These are phyloP conservation scores for Anoplophora glabripennis DNA, from an alignment of 1,140 invertebrate genomes.

Conservation along the genomic window DNA sequence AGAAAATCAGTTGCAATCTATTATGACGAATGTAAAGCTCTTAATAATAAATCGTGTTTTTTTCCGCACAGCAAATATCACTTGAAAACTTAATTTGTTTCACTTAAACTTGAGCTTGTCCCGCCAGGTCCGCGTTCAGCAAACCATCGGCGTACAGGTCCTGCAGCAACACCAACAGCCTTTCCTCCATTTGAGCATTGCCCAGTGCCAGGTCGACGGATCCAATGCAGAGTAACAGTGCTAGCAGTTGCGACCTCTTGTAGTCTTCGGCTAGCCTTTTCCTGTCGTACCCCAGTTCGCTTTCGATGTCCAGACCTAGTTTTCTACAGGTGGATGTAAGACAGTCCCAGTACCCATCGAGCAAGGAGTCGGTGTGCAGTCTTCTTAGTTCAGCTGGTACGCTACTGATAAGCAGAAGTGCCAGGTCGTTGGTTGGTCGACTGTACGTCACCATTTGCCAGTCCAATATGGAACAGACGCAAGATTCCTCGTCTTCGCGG, in stretches of 20 bases:
- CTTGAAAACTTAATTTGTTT: background rate
- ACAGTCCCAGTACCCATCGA: slow-evolving; percentile 67
- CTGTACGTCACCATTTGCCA: slow-evolving; percentile 84
- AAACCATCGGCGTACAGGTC: slow-evolving; percentile 61
- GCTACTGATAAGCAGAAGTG: slow-evolving; percentile 74
- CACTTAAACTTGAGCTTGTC: slow-evolving; percentile 11
- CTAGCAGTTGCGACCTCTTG: slow-evolving; percentile 67
- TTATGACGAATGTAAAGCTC: too few species aligned
- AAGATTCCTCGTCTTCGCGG: slow-evolving; percentile 47
- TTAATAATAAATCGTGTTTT: too few species aligned
- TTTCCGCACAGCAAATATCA: slow-evolving; percentile 5
- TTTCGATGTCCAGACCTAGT: slow-evolving; percentile 60
- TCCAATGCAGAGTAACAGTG: slow-evolving; percentile 72
- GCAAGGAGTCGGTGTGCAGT: slow-evolving; percentile 57
- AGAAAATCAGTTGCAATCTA: too few species aligned
- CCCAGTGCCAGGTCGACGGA: slow-evolving; percentile 73
- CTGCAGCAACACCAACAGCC: slow-evolving; percentile 57
- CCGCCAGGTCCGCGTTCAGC: slow-evolving; percentile 37
- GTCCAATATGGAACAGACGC: slow-evolving; percentile 67
- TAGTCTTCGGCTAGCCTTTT: slow-evolving; percentile 62
- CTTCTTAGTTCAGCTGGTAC: slow-evolving; percentile 67
- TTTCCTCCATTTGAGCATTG: slow-evolving; percentile 65
- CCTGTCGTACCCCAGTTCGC: slow-evolving; percentile 56
- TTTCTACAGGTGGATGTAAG: slow-evolving; percentile 56
- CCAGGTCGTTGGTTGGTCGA: slow-evolving; percentile 73